phyloP scores from a whole-genome alignment of 2,113 vertebrate genomes.

The Spheniscus mendiculus region DNA sequence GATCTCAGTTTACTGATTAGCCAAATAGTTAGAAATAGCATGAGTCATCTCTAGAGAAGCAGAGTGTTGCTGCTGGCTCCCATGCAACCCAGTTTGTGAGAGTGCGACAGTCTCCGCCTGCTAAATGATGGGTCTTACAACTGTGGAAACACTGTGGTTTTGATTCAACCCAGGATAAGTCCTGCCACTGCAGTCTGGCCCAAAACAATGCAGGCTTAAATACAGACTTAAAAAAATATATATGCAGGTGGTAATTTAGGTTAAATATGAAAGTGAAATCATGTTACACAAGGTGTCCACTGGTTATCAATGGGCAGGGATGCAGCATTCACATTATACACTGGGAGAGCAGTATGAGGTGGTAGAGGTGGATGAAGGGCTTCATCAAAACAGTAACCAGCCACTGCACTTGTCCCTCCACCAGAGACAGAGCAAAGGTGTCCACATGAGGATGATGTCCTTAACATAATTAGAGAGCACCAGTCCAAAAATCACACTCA shows the following conservation, averaged over 20 bases:
- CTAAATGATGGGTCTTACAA: neutral
- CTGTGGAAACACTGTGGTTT: neutral
- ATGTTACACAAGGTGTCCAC: constrained; percentile 10
- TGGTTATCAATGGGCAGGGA: constrained; percentile 75
- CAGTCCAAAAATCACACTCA: neutral
- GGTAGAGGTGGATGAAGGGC: constrained; percentile 62
- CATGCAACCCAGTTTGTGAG: neutral
- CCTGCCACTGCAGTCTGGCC: neutral
- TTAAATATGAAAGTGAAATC: neutral
- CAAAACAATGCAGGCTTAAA: neutral
- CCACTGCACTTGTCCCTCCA: constrained; percentile 45
- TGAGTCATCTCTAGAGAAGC: constrained; percentile 16
- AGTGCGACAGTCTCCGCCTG: neutral
- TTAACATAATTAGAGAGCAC: no score
- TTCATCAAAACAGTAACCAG: constrained; percentile 69
- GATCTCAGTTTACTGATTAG: constrained; percentile 36
- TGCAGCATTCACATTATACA: constrained; percentile 77
- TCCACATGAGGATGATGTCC: constrained; percentile 21
- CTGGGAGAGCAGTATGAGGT: constrained; percentile 70
- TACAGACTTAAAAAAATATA: neutral
- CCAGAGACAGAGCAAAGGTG: constrained; percentile 71
- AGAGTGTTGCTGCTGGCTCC: neutral
- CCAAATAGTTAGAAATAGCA: constrained; percentile 32
- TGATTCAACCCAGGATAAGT: neutral
- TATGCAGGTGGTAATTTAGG: neutral